phyloP scores from a whole-genome alignment of 2,888 invertebrate species.

The Pseudoips prasinana region DNA sequence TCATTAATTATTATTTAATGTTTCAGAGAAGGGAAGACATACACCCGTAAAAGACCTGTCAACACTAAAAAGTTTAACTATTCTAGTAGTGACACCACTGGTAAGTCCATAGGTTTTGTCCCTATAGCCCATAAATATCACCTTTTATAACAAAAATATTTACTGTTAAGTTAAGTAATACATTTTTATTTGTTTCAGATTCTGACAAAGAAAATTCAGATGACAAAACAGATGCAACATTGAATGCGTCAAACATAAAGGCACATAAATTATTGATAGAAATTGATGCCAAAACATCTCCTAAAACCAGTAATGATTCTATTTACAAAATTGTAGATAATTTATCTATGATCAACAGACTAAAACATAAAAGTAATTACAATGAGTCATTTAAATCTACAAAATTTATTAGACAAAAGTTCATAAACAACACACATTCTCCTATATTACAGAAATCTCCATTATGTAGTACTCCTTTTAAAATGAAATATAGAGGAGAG shows the following conservation, averaged over 20 bases:
- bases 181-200: conserved; percentile 43
- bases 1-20: too few relatives aligned
- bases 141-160: too few relatives aligned
- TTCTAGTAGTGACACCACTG: conserved; percentile 44
- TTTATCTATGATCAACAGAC: conserved; percentile 45
- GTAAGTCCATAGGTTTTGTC: too few relatives aligned
- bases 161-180: too few relatives aligned
- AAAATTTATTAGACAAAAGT: conserved; percentile 34
- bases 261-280: conserved; percentile 58
- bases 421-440: conserved; percentile 41
- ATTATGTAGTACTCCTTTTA: conserved; percentile 67
- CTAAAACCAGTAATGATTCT: conserved; percentile 51
- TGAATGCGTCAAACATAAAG: conserved; percentile 53
- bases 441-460: conserved; percentile 50
- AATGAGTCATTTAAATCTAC: conserved; percentile 32
- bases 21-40: conserved; percentile 47
- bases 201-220: conserved; percentile 63
- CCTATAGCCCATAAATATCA: too few relatives aligned
- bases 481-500: conserved; percentile 60
- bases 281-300: conserved; percentile 35
- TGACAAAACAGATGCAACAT: conserved; percentile 21
- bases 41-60: conserved; percentile 36
- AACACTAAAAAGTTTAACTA: conserved; percentile 45
- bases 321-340: conserved; percentile 59
- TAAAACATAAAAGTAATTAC: conserved; percentile 31